These are phyloP conservation scores for Rhineura floridana DNA, from an alignment of 2,113 vertebrate genomes.

Conservation along the genomic window DNA sequence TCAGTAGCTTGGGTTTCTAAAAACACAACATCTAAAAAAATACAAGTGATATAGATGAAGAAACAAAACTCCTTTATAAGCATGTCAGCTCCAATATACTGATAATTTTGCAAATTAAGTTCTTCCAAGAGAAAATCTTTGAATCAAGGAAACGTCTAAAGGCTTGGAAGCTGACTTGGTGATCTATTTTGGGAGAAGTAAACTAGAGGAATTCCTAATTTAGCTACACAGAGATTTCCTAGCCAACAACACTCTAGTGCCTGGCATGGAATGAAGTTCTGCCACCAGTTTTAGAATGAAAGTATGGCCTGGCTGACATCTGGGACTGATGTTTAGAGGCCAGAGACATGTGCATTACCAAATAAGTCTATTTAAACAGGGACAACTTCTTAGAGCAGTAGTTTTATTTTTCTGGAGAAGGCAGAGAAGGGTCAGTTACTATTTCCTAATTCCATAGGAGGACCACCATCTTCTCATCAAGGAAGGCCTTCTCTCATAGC, in stretches of 20 bases:
- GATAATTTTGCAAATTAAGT: constrained; percentile 16
- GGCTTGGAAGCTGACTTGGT: constrained; percentile 22
- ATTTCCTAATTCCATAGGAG: constrained; percentile 20
- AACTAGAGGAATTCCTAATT: constrained; percentile 53
- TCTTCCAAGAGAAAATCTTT: constrained; percentile 58
- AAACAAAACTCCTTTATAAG: constrained; percentile 45
- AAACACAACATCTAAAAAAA: constrained; percentile 30
- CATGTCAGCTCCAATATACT: constrained; percentile 25
- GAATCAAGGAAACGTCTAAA: constrained; percentile 9
- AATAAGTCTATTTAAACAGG: constrained; percentile 42
- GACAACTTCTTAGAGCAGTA: neutral
- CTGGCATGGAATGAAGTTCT: constrained; percentile 26
- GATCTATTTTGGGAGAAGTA: constrained; percentile 66
- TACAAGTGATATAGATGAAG: constrained; percentile 29
- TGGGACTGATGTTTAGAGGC: constrained; percentile 44
- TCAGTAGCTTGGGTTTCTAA: constrained; percentile 11
- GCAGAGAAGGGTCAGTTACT: constrained; percentile 15
- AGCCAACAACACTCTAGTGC: constrained; percentile 53
- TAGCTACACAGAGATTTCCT: constrained; percentile 57
- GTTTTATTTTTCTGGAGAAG: constrained; percentile 18
- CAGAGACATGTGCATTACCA: constrained; percentile 48
- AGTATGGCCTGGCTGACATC: constrained; percentile 48
- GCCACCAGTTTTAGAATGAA: constrained; percentile 62
- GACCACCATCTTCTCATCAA: constrained; percentile 12
- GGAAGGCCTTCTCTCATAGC: constrained; percentile 24